Base-by-base conservation (phyloP, 2,113 vertebrate species). In the Grammomys dolichurus region DNA sequence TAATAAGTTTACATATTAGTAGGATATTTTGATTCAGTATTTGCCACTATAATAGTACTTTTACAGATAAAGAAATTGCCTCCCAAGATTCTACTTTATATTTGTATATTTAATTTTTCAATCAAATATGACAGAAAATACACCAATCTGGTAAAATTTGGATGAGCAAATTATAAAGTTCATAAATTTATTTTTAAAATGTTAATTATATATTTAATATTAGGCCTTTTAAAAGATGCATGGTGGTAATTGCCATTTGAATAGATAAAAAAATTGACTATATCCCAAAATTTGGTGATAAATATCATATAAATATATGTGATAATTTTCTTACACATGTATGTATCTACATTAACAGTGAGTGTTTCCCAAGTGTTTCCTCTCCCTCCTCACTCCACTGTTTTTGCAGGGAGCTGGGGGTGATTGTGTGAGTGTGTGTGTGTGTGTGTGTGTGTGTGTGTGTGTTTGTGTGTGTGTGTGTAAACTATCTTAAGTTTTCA, bases 291-390 rank as follows among this genome's bases (percentile, higher is more conserved):
- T 69, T 31, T 78, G 20, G 26, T 78, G 14, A 40, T 33, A 76
- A 98, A 97, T 97, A 4, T 93, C 95, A 91, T 40, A 40, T 40
- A 40, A 40, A 40, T 40, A 40, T 40, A 40, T 81, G 17, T 65
- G 5, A 13, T 96, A 91, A 97, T 96, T 46, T 95, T 91, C 6
- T 63, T 91, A 69, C 36, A 36, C 69, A n/a, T 9, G 72, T 92
- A 63, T 93, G 72, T 92, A 63, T 93, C 90, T 98, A 98, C 97
- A 97, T 97, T 97, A 97, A 98, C 54, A 95, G 77, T 96, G 51
- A 95, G 85, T 96, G 46, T 84, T 98, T 97, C 97, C 87, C 43
- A 95, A 78, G 77, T 46, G 97, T 98, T 97, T 98, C 78, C 67
- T 94, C 91, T 63, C 13, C 40, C 22, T 60, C 13, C 7, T 22